Evolutionary conservation across 1,140 invertebrate genomes (phyloP).

Genomic region (Melipona quadrifasciata): DNA sequence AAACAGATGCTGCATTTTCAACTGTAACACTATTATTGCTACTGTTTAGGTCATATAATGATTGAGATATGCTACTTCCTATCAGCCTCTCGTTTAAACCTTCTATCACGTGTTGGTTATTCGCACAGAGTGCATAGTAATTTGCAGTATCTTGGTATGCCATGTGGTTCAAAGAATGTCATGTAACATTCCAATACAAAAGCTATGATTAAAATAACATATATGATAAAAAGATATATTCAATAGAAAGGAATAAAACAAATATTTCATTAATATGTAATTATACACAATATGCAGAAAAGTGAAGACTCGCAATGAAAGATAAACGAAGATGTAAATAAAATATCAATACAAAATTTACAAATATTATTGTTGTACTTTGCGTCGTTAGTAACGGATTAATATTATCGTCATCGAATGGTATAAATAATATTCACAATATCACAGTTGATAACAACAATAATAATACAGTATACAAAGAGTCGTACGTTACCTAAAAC

Average conservation of each 20-base stretch:
- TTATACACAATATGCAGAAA: background rate
- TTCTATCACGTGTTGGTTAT: constrained; percentile 70
- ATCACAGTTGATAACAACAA: background rate
- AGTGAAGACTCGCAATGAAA: background rate
- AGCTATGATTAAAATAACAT: constrained; percentile 30
- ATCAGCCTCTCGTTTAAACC: constrained; percentile 74
- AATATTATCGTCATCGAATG: background rate
- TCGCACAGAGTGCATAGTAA: constrained; percentile 54
- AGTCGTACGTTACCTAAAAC: constrained; percentile 46
- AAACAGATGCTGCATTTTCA: constrained; percentile 51
- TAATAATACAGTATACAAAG: background rate
- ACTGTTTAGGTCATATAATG: constrained; percentile 64
- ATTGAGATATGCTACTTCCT: constrained; percentile 59
- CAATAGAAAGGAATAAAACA: background rate
- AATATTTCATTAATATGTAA: background rate
- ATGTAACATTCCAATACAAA: constrained; percentile 39
- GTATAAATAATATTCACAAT: background rate
- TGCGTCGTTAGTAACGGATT: background rate
- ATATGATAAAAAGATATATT: background rate
- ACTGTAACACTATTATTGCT: constrained; percentile 64
- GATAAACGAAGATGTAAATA: background rate
- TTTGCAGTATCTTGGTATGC: constrained; percentile 37
- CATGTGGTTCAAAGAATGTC: constrained; percentile 57
- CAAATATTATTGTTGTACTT: background rate
- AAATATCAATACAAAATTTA: background rate